phyloP scores from a whole-genome alignment of 1,140 invertebrate genomes.

The Aethina tumida region DNA sequence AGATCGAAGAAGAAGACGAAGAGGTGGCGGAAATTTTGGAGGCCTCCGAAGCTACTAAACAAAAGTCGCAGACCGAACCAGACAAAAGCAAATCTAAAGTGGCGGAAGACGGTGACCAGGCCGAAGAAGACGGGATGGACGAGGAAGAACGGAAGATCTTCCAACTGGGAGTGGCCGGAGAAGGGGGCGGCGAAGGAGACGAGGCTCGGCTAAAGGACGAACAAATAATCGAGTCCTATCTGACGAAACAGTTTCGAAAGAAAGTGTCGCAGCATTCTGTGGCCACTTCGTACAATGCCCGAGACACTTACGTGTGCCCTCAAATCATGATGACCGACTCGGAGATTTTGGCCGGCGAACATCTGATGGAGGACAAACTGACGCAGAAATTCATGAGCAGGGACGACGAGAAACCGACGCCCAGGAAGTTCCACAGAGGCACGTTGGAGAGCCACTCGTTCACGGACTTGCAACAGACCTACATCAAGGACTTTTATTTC shows the following conservation, averaged over 20 bases:
- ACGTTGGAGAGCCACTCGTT: slow-evolving; percentile 43
- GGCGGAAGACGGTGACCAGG: neutral
- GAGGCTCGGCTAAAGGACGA: too few species aligned
- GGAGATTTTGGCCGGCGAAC: too few species aligned
- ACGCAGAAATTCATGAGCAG: slow-evolving; percentile 28
- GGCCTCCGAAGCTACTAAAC: too few species aligned
- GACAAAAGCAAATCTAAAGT: slow-evolving; percentile 13
- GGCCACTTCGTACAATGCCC: slow-evolving; percentile 22
- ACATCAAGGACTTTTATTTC: slow-evolving; percentile 29
- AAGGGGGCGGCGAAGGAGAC: neutral
- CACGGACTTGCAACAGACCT: slow-evolving; percentile 35
- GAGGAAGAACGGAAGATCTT: neutral
- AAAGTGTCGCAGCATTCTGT: slow-evolving; percentile 20
- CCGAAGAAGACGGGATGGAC: slow-evolving; percentile 1
- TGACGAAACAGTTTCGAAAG: slow-evolving; percentile 10
- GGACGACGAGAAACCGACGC: slow-evolving; percentile 30
- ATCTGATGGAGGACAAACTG: slow-evolving; percentile 15
- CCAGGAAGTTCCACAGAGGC: slow-evolving; percentile 37
- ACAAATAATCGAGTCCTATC: too few species aligned
- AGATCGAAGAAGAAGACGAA: slow-evolving; percentile 12
- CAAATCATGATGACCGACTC: slow-evolving; percentile 6
- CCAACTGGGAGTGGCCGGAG: slow-evolving; percentile 3
- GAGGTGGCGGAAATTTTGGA: slow-evolving; percentile 8
- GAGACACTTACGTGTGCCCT: slow-evolving; percentile 14
- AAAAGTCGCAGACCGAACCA: too few species aligned